Evolutionary conservation across 1,140 invertebrate genomes (phyloP).

Genomic region (Calycopis cecrops): DNA sequence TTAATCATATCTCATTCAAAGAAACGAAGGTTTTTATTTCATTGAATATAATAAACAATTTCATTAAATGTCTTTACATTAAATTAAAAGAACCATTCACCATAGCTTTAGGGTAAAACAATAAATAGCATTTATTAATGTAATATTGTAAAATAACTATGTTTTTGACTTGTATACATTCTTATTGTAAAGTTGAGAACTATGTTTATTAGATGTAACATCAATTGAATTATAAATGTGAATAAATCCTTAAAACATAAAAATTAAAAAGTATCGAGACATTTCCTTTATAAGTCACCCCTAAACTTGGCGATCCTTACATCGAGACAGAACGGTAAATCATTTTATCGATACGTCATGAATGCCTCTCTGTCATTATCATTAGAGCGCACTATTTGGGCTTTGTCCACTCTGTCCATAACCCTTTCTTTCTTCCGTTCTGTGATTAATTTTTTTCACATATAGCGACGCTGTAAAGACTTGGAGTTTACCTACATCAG

Average conservation of each 20-base stretch:
- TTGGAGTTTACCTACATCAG: neutral
- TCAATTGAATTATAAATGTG: conserved; percentile 69
- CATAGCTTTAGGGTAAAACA: conserved; percentile 67
- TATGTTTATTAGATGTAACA: conserved; percentile 65
- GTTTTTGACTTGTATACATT: conserved; percentile 74
- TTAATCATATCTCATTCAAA: conserved; percentile 23
- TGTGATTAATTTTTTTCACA: conserved; percentile 35
- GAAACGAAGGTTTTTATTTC: conserved; percentile 16
- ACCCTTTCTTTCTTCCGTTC: conserved; percentile 52
- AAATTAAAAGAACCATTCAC: conserved; percentile 64
- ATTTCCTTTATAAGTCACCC: conserved; percentile 59
- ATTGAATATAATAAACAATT: conserved; percentile 37
- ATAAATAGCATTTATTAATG: conserved; percentile 65
- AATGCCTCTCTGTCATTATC: conserved; percentile 73
- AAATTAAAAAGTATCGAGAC: conserved; percentile 51
- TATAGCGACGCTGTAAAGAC: conserved; percentile 13
- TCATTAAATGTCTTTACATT: conserved; percentile 46
- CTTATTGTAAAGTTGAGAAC: conserved; percentile 62
- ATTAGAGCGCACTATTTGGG: conserved; percentile 65
- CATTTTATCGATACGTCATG: conserved; percentile 71
- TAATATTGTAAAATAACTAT: conserved; percentile 68
- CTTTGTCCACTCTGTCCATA: conserved; percentile 63
- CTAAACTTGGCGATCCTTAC: conserved; percentile 61
- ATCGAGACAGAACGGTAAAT: conserved; percentile 70
- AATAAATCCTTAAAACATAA: conserved; percentile 67